These are phyloP conservation scores for Papilio aristodemus DNA, from an alignment of 1,140 invertebrate genomes.

Conservation along the genomic window DNA sequence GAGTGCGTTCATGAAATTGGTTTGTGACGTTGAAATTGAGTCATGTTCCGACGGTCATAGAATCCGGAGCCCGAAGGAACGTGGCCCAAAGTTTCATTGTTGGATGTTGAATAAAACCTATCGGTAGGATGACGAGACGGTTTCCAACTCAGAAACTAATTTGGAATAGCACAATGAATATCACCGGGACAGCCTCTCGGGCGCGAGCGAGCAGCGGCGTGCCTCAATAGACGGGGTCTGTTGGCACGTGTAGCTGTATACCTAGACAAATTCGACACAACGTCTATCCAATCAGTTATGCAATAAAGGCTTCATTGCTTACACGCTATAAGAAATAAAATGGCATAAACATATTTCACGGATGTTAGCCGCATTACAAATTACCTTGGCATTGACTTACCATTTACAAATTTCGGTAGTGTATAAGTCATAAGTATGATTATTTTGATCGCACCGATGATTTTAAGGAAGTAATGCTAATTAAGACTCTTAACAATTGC, in stretches of 20 bases:
- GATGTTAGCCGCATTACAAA: slow-evolving; percentile 31
- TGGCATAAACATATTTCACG: slow-evolving; percentile 22
- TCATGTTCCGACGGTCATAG: slow-evolving; percentile 61
- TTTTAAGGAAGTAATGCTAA: slow-evolving; percentile 58
- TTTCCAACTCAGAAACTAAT: slow-evolving; percentile 78
- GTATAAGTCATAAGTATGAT: slow-evolving; percentile 39
- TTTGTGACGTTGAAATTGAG: slow-evolving; percentile 66
- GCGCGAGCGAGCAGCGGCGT: slow-evolving; percentile 60
- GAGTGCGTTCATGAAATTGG: slow-evolving; percentile 51
- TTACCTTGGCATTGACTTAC: slow-evolving; percentile 36
- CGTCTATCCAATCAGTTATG: slow-evolving; percentile 12
- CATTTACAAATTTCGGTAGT: slow-evolving; percentile 32
- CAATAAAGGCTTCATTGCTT: slow-evolving; percentile 31
- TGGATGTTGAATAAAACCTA: slow-evolving; percentile 70
- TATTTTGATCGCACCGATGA: slow-evolving; percentile 44
- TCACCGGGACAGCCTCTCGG: slow-evolving; percentile 75
- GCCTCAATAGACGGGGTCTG: slow-evolving; percentile 48
- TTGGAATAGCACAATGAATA: slow-evolving; percentile 78
- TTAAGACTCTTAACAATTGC: slow-evolving; percentile 64
- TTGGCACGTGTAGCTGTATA: slow-evolving; percentile 58
- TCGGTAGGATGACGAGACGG: slow-evolving; percentile 71
- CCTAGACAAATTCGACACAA: slow-evolving; percentile 28
- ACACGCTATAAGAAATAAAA: slow-evolving; percentile 27
- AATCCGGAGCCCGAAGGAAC: slow-evolving; percentile 69
- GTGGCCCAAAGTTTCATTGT: slow-evolving; percentile 73